phyloP scores from a whole-genome alignment of 1,140 invertebrate genomes.

The Cherax destructor region DNA sequence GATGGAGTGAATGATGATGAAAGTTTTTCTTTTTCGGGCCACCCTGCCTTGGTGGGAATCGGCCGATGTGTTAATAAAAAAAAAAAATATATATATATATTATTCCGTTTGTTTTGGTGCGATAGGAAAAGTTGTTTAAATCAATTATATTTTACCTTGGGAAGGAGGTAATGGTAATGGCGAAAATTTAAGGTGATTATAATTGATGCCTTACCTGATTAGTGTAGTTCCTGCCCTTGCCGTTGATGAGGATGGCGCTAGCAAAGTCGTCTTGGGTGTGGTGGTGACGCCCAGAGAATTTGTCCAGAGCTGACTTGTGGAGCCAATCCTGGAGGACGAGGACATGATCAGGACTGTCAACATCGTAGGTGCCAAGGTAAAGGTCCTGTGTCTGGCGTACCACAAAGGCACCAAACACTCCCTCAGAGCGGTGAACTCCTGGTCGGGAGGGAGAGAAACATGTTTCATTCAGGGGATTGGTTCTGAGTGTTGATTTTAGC shows the following conservation, averaged over 20 bases:
- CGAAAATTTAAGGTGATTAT: too few relatives aligned
- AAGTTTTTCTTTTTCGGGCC: too few relatives aligned
- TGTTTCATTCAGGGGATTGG: not conserved
- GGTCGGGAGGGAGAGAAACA: not conserved
- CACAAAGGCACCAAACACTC: slow-evolving; percentile 35
- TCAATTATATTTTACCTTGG: too few relatives aligned
- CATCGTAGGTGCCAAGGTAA: slow-evolving; percentile 1
- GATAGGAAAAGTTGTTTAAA: too few relatives aligned
- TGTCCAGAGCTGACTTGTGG: not conserved
- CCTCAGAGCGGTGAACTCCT: slow-evolving; percentile 29
- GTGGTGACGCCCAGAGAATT: slow-evolving; percentile 21
- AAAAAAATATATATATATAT: too few relatives aligned
- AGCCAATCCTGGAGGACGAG: slow-evolving; percentile 44
- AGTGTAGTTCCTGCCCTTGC: slow-evolving; percentile 31
- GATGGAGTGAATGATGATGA: too few relatives aligned
- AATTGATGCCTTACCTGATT: slow-evolving; percentile 1
- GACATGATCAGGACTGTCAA: slow-evolving; percentile 19
- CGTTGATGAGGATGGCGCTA: slow-evolving; percentile 42
- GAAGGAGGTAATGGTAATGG: too few relatives aligned
- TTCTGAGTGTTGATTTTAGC: too few relatives aligned
- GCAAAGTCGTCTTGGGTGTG: not conserved
- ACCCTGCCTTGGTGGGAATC: too few relatives aligned
- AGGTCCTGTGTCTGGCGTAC: slow-evolving; percentile 21
- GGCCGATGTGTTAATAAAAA: too few relatives aligned
- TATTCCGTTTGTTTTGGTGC: too few relatives aligned